Base-by-base conservation (phyloP, 35 echinoderm and acorn worm species). In the Lytechinus variegatus region DNA sequence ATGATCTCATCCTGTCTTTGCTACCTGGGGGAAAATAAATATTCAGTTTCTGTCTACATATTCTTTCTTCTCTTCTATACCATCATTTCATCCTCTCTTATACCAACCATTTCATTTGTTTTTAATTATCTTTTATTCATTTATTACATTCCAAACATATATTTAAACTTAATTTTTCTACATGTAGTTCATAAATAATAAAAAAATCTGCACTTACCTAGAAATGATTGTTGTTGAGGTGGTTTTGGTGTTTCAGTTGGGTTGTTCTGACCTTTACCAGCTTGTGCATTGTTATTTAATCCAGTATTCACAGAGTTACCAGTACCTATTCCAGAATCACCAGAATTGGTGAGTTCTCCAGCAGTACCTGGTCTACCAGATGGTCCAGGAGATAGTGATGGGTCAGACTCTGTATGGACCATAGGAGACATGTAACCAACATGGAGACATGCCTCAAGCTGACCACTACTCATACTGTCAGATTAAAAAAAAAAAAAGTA, bases 381-480 rank as follows among this genome's bases (percentile, higher is more conserved):
- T 16, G 66, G 66, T 79, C 66, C 66, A 24, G 66, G 19, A 24
- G 66, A 79, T n/a, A 79, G 66, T 16, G 66, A 79, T 79, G 66
- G 66, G 66, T 79, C 66, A 19, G 66, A n/a, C 66, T 90, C 88
- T 6, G 28, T 54, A 6, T 90, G 28, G 9, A 90, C 53, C 92
- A 27, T 93, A 54, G 92, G 92, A 11, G 55, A 93, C 92, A 93
- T 44, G 52, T 21, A 93, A 1, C 27, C 54, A 6, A 55, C 55
- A 54, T 93, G 29, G 9, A 93, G 55, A 27, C 92, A 93, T 4
- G 52, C 92, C 27, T 93, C 92, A 3, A 93, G 53, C 11, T 93
- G 92, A 57, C 92, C 92, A 93, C 54, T 93, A 44, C 54, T 14
- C 92, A 93, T 93, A 9, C 92, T 93, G 92, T 10, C 16, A 93